Evolutionary conservation across 2,888 invertebrate genomes (phyloP), one percentile per base, ranked within the genome.

Genomic region (Trissolcus japonicus): DNA sequence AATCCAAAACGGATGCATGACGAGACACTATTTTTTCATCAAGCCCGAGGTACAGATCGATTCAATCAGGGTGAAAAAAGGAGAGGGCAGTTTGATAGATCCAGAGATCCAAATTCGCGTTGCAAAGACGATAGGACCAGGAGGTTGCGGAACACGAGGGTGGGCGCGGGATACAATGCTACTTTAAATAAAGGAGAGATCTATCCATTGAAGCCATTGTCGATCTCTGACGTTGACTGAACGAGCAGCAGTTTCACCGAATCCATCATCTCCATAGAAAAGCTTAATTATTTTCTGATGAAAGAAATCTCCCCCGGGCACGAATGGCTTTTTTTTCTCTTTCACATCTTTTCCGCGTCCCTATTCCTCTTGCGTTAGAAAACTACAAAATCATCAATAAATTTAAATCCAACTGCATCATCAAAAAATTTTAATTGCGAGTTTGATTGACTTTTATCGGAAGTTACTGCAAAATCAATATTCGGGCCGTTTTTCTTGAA

Each of bases 201-300:
- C 87, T 86, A 88, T 85, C 88, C 86, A 88, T 89, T 87, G 88
- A 88, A 86, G 83, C 87, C 82, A 88, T 88, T 89, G 88, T 89
- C 86, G 85, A 86, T 84, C 86, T 87, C 85, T 88, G 89, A 89
- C 89, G 86, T 89, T 89, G 89, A 88, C 87, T 87, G 87, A 88
- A 82, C 86, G 87, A 86, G 83, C 83, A 85, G 82, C 83, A 84
- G 83, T 82, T 85, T 80, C 81, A 79, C 82, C 85, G 84, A 88
- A 89, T 88, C 87, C 87, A 88, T 88, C 88, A 88, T 89, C 86
- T 86, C 87, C 85, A 87, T 88, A 88, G 87, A 88, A 88, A 88
- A 89, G 86, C 87, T 88, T 89, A 89, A 89, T 89, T 88, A 88
- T 89, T 88, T 88, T 88, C 87, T 86, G 86, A 87, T 89, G 86